Conservation (phyloP, 2,888 invertebrate genomes). For the Ariolimax columbianus region DNA sequence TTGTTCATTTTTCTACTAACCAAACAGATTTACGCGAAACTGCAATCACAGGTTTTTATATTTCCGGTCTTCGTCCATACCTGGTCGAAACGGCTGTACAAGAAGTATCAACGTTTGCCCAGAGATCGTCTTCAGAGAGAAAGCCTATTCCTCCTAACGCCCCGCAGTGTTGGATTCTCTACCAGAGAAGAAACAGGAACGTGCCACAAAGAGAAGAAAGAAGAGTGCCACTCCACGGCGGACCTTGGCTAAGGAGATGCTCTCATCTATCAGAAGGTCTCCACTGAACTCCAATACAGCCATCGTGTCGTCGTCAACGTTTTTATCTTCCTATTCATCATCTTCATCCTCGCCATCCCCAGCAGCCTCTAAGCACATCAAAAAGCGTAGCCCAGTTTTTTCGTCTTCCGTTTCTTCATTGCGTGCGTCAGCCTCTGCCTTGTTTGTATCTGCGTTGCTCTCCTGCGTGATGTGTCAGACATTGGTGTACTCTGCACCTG, state of each 20-base stretch:
- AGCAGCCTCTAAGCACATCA: conserved; percentile 15
- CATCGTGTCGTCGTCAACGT: conserved; percentile 27
- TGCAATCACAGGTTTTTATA: too few species aligned
- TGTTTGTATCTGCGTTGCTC: neutral
- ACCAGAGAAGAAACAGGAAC: conserved; percentile 8
- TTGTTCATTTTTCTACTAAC: too few species aligned
- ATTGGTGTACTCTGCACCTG: neutral
- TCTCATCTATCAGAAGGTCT: conserved; percentile 12
- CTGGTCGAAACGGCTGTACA: neutral
- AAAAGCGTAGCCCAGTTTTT: neutral
- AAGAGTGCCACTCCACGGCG: conserved; percentile 1
- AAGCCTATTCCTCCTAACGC: too few species aligned
- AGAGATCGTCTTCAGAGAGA: too few species aligned
- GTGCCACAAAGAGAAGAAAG: conserved; percentile 18
- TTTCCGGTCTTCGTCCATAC: too few species aligned
- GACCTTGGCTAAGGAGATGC: conserved; percentile 35
- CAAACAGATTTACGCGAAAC: too few species aligned
- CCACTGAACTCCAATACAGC: conserved; percentile 35
- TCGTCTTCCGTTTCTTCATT: neutral
- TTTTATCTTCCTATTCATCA: neutral
- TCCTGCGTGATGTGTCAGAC: neutral
- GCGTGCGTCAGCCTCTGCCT: neutral
- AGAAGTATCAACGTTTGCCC: neutral
- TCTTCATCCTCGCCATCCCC: conserved; percentile 4
- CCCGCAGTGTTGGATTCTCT: neutral